phyloP scores from a whole-genome alignment of 2,888 invertebrate species.

The Shargacucullia verbasci region DNA sequence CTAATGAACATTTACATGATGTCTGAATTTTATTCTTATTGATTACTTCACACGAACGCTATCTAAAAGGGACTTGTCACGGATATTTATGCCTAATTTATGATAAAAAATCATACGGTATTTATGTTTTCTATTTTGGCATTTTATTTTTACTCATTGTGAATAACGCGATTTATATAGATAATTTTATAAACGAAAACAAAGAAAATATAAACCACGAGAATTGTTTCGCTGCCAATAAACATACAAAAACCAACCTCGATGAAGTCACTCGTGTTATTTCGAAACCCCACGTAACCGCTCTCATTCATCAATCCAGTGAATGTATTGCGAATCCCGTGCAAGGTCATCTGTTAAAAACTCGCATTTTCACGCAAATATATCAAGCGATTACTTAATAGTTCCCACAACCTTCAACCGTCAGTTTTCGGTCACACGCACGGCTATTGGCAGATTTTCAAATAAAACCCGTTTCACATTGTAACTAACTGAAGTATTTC shows the following conservation, averaged over 20 bases:
- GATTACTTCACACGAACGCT: too few relatives aligned
- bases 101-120: too few relatives aligned
- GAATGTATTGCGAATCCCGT: conserved; percentile 49
- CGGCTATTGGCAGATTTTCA: conserved; percentile 70
- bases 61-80: too few relatives aligned
- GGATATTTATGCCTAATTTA: too few relatives aligned
- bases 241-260: conserved; percentile 32
- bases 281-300: conserved; percentile 46
- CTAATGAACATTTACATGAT: too few relatives aligned
- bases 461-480: conserved; percentile 54
- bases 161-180: neutral
- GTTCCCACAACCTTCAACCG: conserved; percentile 66
- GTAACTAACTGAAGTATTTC: conserved; percentile 32
- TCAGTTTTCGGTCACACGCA: conserved; percentile 64
- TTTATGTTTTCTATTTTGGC: too few relatives aligned
- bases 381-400: conserved; percentile 65
- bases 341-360: conserved; percentile 53
- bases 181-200: conserved; percentile 14
- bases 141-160: too few relatives aligned
- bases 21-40: too few relatives aligned
- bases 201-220: conserved; percentile 8
- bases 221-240: conserved; percentile 29
- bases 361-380: conserved; percentile 48
- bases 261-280: conserved; percentile 45
- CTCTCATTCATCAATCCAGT: conserved; percentile 53